Evolutionary conservation across 2,113 vertebrate species (phyloP).

Genomic region (Stegostoma tigrinum): DNA sequence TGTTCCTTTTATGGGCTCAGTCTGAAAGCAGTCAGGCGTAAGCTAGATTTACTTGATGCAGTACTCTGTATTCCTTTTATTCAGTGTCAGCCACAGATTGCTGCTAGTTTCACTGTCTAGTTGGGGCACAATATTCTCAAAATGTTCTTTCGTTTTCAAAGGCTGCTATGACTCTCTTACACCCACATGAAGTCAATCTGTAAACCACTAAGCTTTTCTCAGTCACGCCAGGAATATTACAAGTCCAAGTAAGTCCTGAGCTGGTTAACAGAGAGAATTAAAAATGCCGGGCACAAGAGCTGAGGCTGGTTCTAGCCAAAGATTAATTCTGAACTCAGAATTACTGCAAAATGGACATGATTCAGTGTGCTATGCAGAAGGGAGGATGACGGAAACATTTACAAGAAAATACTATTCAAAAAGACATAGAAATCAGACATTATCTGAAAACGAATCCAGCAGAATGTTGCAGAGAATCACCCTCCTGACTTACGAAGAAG

Average conservation of each 20-base stretch:
- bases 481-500: neutral
- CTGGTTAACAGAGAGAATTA: neutral
- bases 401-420: neutral
- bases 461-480: too few species aligned
- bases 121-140: neutral
- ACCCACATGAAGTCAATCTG: neutral
- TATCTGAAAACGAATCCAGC: too few species aligned
- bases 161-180: neutral
- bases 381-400: neutral
- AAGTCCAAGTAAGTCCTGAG: neutral
- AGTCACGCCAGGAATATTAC: slow-evolving; percentile 10
- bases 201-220: neutral
- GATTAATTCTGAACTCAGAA: neutral
- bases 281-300: neutral
- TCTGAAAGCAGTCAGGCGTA: neutral
- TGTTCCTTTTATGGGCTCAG: neutral
- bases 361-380: neutral
- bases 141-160: slow-evolving; percentile 18
- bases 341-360: neutral
- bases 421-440: neutral
- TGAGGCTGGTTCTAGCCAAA: neutral
- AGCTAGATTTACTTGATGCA: neutral
- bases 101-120: neutral
- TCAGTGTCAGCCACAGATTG: neutral
- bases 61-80: neutral